Evolutionary conservation across 2,797 vertebrate species (phyloP).

Genomic region (Mycteria americana): DNA sequence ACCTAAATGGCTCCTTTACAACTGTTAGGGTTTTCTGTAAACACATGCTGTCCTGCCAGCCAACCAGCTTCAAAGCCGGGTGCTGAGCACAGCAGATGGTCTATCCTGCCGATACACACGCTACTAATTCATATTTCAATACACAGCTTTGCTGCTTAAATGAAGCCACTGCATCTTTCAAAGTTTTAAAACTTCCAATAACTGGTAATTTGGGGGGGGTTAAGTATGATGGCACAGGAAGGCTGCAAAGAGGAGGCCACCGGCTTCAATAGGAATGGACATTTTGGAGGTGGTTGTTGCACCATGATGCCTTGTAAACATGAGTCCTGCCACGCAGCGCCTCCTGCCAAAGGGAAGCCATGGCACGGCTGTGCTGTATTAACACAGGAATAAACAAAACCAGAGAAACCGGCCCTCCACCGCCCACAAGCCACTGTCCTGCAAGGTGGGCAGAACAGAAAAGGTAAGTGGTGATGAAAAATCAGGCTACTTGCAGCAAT

Average conservation of each 20-base stretch:
- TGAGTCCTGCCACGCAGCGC: background rate
- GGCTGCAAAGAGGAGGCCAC: background rate
- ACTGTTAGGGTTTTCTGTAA: slow-evolving; percentile 70
- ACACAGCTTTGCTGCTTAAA: slow-evolving; percentile 47
- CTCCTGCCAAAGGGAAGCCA: background rate
- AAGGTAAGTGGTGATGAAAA: background rate
- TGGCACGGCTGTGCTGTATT: background rate
- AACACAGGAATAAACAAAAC: background rate
- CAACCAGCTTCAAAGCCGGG: slow-evolving; percentile 68
- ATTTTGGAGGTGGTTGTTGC: background rate
- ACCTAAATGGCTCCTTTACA: slow-evolving; percentile 53
- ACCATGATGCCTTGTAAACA: background rate
- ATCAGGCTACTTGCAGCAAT: background rate
- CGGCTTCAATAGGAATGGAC: background rate
- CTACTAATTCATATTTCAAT: slow-evolving; percentile 65
- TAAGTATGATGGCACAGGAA: background rate
- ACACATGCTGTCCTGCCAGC: slow-evolving; percentile 71
- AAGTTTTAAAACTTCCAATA: slow-evolving; percentile 44
- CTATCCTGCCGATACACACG: slow-evolving; percentile 53
- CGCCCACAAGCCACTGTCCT: background rate
- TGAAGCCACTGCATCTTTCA: background rate
- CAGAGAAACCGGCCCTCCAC: background rate
- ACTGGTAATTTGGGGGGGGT: background rate
- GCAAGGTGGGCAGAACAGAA: background rate
- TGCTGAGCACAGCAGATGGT: slow-evolving; percentile 69